Base-by-base conservation (phyloP, 2,113 vertebrate species). In the Stigmatopora argus region DNA sequence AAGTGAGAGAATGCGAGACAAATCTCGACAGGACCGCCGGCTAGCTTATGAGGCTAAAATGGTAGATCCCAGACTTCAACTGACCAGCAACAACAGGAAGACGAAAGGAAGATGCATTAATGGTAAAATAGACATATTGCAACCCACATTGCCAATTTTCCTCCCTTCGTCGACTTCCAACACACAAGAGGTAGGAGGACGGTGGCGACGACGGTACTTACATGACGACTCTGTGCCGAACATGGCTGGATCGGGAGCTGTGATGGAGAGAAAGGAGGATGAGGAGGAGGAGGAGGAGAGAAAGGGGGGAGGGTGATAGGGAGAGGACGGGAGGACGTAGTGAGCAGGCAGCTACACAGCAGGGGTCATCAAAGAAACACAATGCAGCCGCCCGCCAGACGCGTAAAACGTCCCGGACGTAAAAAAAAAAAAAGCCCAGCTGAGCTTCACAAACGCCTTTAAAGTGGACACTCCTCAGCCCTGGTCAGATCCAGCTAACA, bases 181-280 rank as follows among this genome's bases (percentile, higher is more conserved):
- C 72, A 73, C 46, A 69, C 58, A 67, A 52, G 59, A 70, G 69
- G 71, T 46, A 53, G 69, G 70, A 78, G 67, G 77, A 82, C 78
- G 78, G 61, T 64, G 77, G 3, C 84, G 53, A 31, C 53, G 23
- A 21, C 10, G 90, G 89, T 96, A 98, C 96, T 98, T 94, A 98
- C 96, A 92, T 92, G 96, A 98, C 75, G 95, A 97, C 89, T 97
- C 96, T 74, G 94, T 95, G 91, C 96, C 96, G 93, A 98, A 98
- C 96, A 98, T 98, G 96, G 93, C 95, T 96, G 93, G 90, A 90
- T 85, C 92, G 89, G 92, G 93, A 91, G 90, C 92, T 91, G 92
- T 87, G 90, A 85, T 92, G 88, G 86, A 84, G 87, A 89, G 87
- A 85, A 83, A 91, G 83, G 85, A 77, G 85, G 84, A 83, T 86